Evolutionary conservation across 2,888 invertebrate genomes (phyloP).

Genomic region (Lacanobia wlatinum): DNA sequence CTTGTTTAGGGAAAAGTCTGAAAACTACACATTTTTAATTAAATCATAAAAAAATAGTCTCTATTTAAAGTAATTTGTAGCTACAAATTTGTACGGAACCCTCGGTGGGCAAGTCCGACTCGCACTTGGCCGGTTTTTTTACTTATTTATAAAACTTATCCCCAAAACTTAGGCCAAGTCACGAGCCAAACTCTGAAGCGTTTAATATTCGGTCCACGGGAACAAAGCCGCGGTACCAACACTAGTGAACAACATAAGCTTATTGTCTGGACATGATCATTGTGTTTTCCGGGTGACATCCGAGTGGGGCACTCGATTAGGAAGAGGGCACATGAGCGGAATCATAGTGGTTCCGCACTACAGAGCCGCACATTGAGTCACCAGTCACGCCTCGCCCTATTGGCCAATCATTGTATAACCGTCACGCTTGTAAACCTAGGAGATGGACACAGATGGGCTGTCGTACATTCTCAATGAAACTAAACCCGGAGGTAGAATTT

Average conservation of each 20-base stretch:
- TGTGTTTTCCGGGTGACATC: conserved; percentile 54
- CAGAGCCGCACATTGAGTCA: conserved; percentile 36
- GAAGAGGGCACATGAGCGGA: conserved; percentile 48
- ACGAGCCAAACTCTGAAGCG: not conserved
- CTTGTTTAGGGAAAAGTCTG: too few species aligned
- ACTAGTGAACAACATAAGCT: conserved; percentile 38
- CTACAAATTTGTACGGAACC: too few species aligned
- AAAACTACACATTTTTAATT: too few species aligned
- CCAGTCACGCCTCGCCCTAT: conserved; percentile 40
- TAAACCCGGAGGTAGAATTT: conserved; percentile 2
- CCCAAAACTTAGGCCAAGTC: conserved; percentile 15
- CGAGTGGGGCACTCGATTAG: conserved; percentile 51
- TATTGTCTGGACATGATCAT: conserved; percentile 59
- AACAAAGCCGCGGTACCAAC: conserved; percentile 18
- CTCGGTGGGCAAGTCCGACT: too few species aligned
- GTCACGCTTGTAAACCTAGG: conserved; percentile 26
- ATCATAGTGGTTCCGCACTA: conserved; percentile 47
- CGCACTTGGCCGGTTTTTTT: too few species aligned
- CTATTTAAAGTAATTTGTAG: too few species aligned
- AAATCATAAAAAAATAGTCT: too few species aligned
- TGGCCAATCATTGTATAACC: conserved; percentile 36
- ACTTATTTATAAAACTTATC: conserved; percentile 11
- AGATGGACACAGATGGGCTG: not conserved
- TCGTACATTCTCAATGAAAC: conserved; percentile 2
- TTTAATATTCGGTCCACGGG: conserved; percentile 31